Evolutionary conservation across 1,140 invertebrate species (phyloP).

Genomic region (Drosophila ohnishii): DNA sequence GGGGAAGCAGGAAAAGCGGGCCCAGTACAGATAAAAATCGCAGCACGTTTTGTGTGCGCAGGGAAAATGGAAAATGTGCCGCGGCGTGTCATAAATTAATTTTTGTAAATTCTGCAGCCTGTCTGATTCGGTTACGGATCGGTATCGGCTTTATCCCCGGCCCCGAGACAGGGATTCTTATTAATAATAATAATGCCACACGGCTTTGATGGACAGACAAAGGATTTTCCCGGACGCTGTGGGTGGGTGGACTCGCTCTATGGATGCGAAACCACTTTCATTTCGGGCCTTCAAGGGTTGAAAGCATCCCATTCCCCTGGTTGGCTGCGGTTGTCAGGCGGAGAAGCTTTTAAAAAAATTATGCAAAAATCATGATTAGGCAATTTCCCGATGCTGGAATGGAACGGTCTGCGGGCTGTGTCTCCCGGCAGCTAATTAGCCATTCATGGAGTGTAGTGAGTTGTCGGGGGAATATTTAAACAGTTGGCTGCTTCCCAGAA

Average conservation of each 20-base stretch:
- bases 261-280: constrained; percentile 48
- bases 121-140: constrained; percentile 49
- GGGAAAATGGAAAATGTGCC: constrained; percentile 67
- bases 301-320: constrained; percentile 12
- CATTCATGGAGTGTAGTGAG: constrained; percentile 51
- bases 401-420: constrained; percentile 27
- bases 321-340: constrained; percentile 43
- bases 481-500: constrained; percentile 47
- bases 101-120: constrained; percentile 65
- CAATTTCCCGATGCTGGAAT: constrained; percentile 55
- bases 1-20: constrained; percentile 14
- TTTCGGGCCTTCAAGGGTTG: constrained; percentile 53
- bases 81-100: constrained; percentile 76
- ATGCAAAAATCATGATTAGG: constrained; percentile 78
- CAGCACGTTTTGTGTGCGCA: constrained; percentile 63
- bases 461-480: constrained; percentile 47
- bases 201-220: constrained; percentile 54
- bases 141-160: constrained; percentile 26
- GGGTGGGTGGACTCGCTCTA: constrained; percentile 5
- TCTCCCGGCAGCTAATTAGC: constrained; percentile 60
- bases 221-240: constrained; percentile 33
- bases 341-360: constrained; percentile 69
- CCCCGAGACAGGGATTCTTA: constrained; percentile 35
- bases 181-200: constrained; percentile 65
- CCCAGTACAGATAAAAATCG: constrained; percentile 63